Evolutionary conservation across 2,888 invertebrate species (phyloP), one percentile per base, ranked within the genome.

Genomic region (Agrilus biguttatus): DNA sequence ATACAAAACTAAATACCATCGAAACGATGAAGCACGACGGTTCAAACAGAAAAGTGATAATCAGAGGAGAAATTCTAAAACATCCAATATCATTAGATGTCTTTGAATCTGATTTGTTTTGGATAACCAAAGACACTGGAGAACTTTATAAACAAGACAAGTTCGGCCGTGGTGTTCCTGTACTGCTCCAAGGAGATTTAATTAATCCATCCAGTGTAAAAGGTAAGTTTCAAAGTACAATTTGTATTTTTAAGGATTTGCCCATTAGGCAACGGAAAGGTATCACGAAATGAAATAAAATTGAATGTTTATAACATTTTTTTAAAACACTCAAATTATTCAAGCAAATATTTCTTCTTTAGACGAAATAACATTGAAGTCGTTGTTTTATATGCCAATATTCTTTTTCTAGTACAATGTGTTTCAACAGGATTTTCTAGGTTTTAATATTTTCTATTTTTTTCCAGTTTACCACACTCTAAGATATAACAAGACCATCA

Each of bases 81-180:
- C 88, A 89, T 62, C 92, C 92, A 1, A 73, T 88, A 42, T 82
- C 88, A 0, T 57, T 97, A 51, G 97, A 97, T 62, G 83, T 97
- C 13, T 97, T 97, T 66, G 96, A 95, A 67, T 89, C 86, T 23
- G 78, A 80, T 46, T 61, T 97, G 52, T 97, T 83, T 68, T 97
- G 93, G 95, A 77, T 89, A n/a, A 89, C 93, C 0, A 74, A 83
- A 43, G 85, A 88, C 55, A 79, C 83, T 0, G 93, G 93, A 1
- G 89, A 91, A 57, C 70, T 97, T 6, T 72, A 88, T 39, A 75
- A 78, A 19, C 92, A 93, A 63, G 95, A 98, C 65, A 98, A 98
- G 70, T 97, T 97, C 67, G 97, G 97, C 0, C 73, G 93, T 40
- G 95, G 95, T 10, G 88, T 93, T 48, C 85, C 89, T 35, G 83